These are phyloP conservation scores for Takifugu bimaculatus DNA, from an alignment of 2,113 vertebrate species.

Conservation along the genomic window DNA sequence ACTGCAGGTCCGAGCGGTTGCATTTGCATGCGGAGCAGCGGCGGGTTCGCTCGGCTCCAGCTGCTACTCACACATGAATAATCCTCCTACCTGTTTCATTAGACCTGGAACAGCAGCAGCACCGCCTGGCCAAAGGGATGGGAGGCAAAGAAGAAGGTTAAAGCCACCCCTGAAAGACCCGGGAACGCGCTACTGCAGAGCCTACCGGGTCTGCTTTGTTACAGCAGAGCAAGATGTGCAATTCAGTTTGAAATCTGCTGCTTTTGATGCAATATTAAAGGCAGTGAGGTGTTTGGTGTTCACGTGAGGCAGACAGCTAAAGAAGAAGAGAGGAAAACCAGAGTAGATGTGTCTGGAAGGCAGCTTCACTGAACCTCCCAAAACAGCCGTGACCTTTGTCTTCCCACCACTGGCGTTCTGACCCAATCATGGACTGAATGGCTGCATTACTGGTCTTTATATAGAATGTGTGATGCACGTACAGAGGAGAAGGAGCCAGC, in stretches of 20 bases:
- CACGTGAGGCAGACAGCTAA: slow-evolving; percentile 5
- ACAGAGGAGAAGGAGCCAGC: background rate
- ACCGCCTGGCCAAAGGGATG: background rate
- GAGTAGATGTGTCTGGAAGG: slow-evolving; percentile 26
- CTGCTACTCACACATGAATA: slow-evolving; percentile 37
- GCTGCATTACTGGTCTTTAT: slow-evolving; percentile 21
- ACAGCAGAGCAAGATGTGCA: slow-evolving; percentile 7
- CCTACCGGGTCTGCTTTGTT: slow-evolving; percentile 11
- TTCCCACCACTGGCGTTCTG: slow-evolving; percentile 31
- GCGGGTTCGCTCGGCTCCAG: slow-evolving; percentile 36
- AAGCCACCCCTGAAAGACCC: background rate
- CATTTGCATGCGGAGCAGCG: slow-evolving; percentile 52
- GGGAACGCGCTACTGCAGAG: background rate
- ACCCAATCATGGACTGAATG: slow-evolving; percentile 41
- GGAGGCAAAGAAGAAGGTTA: slow-evolving; percentile 12
- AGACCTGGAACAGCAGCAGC: too few species aligned
- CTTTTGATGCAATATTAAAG: slow-evolving; percentile 57
- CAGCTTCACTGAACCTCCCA: slow-evolving; percentile 42
- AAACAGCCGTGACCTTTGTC: slow-evolving; percentile 59
- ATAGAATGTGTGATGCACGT: slow-evolving; percentile 28
- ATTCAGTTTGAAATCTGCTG: slow-evolving; percentile 48
- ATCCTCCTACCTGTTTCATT: slow-evolving; percentile 48
- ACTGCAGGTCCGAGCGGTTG: slow-evolving; percentile 18
- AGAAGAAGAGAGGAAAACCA: slow-evolving; percentile 10
- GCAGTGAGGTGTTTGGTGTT: slow-evolving; percentile 33